phyloP scores from a whole-genome alignment of 2,888 invertebrate species.

The Subacronicta megacephala region DNA sequence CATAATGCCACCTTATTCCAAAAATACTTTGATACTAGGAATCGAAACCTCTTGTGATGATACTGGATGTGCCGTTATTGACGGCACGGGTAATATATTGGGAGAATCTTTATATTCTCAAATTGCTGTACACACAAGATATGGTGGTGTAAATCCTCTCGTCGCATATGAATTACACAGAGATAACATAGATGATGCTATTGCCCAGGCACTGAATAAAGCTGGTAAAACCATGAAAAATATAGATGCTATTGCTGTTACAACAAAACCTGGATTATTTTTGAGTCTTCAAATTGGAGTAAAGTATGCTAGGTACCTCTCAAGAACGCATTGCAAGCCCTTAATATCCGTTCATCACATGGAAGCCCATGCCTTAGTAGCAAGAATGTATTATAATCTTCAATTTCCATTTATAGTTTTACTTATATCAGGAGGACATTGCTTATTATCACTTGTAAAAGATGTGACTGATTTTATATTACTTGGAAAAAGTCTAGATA shows the following conservation, averaged over 20 bases:
- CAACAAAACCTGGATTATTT: slow-evolving; percentile 96
- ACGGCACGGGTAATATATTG: slow-evolving; percentile 92
- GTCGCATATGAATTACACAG: slow-evolving; percentile 95
- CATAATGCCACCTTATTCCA: slow-evolving; percentile 17
- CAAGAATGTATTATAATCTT: slow-evolving; percentile 92
- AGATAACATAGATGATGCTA: slow-evolving; percentile 93
- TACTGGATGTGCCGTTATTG: slow-evolving; percentile 97
- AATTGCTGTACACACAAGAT: slow-evolving; percentile 91
- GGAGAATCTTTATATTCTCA: slow-evolving; percentile 96
- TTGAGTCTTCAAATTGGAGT: slow-evolving; percentile 94
- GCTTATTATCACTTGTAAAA: slow-evolving; percentile 93
- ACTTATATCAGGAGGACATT: slow-evolving; percentile 98
- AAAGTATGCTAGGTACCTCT: slow-evolving; percentile 94
- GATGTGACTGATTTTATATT: slow-evolving; percentile 93
- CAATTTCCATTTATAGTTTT: slow-evolving; percentile 97
- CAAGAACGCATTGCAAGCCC: slow-evolving; percentile 92
- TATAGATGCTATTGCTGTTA: slow-evolving; percentile 96
- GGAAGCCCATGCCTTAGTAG: slow-evolving; percentile 99
- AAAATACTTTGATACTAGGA: slow-evolving; percentile 91
- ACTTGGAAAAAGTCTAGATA: slow-evolving; percentile 94
- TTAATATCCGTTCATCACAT: slow-evolving; percentile 99
- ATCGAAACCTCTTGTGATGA: slow-evolving; percentile 99
- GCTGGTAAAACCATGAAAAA: slow-evolving; percentile 91
- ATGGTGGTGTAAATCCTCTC: slow-evolving; percentile 97
- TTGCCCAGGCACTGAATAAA: slow-evolving; percentile 91